Evolutionary conservation across 2,113 vertebrate genomes (phyloP).

Genomic region (Callipepla californica): DNA sequence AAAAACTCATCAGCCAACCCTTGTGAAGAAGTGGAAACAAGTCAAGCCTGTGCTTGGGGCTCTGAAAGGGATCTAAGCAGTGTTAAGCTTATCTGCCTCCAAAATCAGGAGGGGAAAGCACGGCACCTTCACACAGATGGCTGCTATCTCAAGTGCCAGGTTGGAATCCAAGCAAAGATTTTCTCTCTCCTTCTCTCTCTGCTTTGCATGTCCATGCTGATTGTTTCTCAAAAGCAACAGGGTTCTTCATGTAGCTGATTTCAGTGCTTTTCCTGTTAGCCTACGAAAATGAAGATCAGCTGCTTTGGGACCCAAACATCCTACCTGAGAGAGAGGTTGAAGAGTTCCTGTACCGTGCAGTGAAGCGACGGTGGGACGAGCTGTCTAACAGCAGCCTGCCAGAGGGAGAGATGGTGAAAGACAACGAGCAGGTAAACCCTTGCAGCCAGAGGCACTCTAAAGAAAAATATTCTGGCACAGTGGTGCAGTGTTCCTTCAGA

Average conservation of each 20-base stretch:
- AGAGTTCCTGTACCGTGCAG: conserved; percentile 86
- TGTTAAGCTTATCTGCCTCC: background rate
- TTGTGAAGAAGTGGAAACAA: background rate
- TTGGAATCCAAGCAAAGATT: background rate
- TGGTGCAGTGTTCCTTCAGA: rapidly evolving
- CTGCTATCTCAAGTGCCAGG: background rate
- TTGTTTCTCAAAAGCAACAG: background rate
- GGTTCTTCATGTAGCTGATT: conserved; percentile 20
- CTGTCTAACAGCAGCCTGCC: conserved; percentile 60
- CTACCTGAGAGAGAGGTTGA: conserved; percentile 88
- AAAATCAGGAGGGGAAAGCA: background rate
- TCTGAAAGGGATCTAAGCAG: background rate
- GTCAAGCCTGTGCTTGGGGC: background rate
- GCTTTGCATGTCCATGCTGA: background rate
- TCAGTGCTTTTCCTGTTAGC: conserved; percentile 73
- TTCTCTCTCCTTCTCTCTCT: background rate
- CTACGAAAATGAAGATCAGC: conserved; percentile 90
- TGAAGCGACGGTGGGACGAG: conserved; percentile 80
- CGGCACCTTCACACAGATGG: background rate
- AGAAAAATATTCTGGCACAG: background rate
- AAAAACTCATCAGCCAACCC: background rate
- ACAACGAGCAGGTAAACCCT: conserved; percentile 89
- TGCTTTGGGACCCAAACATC: conserved; percentile 90
- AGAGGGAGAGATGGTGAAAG: conserved; percentile 80
- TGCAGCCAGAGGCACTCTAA: background rate